Evolutionary conservation across 1,140 invertebrate species (phyloP), one percentile per base, ranked within the genome.

Genomic region (Zaprionus camerounensis): DNA sequence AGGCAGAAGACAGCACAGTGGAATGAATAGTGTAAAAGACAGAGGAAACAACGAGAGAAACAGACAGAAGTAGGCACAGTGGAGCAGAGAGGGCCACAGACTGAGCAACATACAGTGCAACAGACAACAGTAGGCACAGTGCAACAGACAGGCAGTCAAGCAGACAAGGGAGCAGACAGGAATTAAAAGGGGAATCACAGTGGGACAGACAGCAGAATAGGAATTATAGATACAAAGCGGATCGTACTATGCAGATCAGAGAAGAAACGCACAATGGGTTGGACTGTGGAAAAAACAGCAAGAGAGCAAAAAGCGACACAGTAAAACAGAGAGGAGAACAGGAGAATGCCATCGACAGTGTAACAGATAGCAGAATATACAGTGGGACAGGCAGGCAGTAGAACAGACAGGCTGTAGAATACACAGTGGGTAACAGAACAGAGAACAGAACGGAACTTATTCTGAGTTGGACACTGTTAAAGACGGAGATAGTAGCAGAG

Each of bases 301-400:
- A 20, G 20, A 20, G 20, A 20, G 20, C 20, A 20, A 20, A 38
- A 1, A 4, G 36, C 0, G 5, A 7, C 26, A 22, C 46, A 12
- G 46, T 11, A 2, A 2, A 22, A 49, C 7, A 20, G 17, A 15
- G 9, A 49, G 3, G 1, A 3, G 46, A 49, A 22, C 46, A 49
- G 46, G 3, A 20, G 17, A 20, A n/a, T 6, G 5, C 0, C 5
- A 6, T 6, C 6, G 6, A 28, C 5, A 6, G 26, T 41, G 15
- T 15, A 41, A 41, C 44, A 49, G 17, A 20, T 2, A 49, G 17
- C 2, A 20, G 17, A 2, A 49, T 0, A 7, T 2, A 49, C 46
- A 49, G 81, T 78, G 81, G 76, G 64, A 74, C 69, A 49, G 76
- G 38, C 61, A 51, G 17, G 9, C n/a, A 51, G 51, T 12, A 3